Base-by-base conservation (phyloP, 2,888 invertebrate species). In the Aleiodes testaceus region DNA sequence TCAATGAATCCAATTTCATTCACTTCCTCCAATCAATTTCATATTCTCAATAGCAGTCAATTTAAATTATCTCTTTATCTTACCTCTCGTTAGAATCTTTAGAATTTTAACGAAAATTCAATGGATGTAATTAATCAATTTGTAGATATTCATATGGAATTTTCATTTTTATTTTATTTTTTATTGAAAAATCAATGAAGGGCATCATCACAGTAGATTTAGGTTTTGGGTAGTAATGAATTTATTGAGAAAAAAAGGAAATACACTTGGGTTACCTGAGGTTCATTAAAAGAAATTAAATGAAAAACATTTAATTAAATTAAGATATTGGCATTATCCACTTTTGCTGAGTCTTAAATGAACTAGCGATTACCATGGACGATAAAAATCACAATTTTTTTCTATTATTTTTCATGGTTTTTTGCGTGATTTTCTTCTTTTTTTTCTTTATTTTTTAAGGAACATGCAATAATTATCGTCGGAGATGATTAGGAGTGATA, bases 131-230 rank as follows among this genome's bases (percentile, higher is more conserved):
- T 59, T 59, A 59, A 18, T 59, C 59, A 11, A 59, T 36, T 53
- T 59, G 59, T 36, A 36, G 36, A 59, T 59, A 59, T 16, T 59
- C 16, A 6, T 16, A 59, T 36, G 2, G 26, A n/a, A 49, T 49
- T 49, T 49, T 47, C n/a, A 3, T 45, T 45, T 45, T 45, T 3
- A 9, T 45, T 45, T 12, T 3, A 45, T 45, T 45, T 49, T 49
- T 49, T 49, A 16, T 49, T 16, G 7, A 49, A 16, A 26, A 36
- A 36, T 36, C 9, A 9, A 72, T 64, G 52, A 73, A 73, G 70
- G 69, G 66, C 72, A 70, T 73, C 72, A 77, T 75, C 70, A 72
- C 72, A 69, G 66, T 72, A 64, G 63, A 36, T 30, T 63, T 47
- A 69, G 42, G 30, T 63, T 63, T 49, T 63, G 65, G 30, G 59